Conservation (phyloP, 23 tunicate genomes). For the Phallusia fumigata region DNA sequence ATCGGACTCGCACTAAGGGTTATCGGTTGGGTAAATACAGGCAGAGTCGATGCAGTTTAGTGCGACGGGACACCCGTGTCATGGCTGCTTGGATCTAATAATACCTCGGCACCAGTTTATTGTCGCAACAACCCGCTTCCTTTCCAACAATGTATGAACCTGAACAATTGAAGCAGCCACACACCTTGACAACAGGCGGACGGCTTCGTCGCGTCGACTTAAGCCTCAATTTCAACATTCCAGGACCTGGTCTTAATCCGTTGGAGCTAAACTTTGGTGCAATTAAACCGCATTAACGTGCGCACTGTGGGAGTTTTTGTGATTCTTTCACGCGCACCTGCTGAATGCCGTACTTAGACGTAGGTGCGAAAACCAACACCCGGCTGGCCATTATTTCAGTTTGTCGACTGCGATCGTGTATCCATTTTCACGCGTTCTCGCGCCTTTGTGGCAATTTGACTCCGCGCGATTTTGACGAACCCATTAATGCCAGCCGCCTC, state of each 20-base stretch:
- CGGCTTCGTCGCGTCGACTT: background rate
- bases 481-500: background rate
- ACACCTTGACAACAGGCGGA: background rate
- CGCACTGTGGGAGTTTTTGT: background rate
- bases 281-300: background rate
- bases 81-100: slow-evolving; percentile 3
- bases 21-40: background rate
- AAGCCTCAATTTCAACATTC: slow-evolving; percentile 1
- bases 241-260: background rate
- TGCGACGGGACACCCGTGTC: background rate
- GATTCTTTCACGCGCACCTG: background rate
- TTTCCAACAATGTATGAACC: background rate
- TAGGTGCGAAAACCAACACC: background rate
- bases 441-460: background rate
- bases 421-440: background rate
- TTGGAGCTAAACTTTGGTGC: background rate
- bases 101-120: background rate
- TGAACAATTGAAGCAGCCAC: background rate
- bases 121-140: background rate
- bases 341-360: background rate
- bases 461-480: background rate
- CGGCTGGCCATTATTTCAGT: background rate
- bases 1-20: background rate
- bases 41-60: background rate
- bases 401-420: background rate